Percentiles rank a stretch among this genome's conserved stretches.
Evolutionary conservation across 2,113 vertebrate genomes (phyloP).

Genomic region (Apteryx owenii): DNA sequence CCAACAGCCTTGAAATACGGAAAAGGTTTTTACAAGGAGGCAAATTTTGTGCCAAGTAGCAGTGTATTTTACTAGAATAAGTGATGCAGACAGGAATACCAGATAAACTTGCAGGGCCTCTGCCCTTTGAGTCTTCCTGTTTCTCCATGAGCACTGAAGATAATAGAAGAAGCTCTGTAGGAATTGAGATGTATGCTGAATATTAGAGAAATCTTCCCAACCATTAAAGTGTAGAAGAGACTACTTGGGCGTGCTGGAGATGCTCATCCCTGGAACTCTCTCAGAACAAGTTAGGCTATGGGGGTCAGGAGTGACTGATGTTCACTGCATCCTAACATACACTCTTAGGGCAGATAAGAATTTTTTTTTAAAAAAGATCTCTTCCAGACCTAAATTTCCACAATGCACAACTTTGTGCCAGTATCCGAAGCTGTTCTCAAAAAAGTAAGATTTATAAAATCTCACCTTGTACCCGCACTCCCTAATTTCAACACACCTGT

Average conservation of each 20-base stretch:
- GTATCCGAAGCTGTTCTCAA: not conserved
- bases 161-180: not conserved
- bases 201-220: not conserved
- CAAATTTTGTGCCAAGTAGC: not conserved
- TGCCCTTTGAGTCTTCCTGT: not conserved
- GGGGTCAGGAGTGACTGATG: not conserved
- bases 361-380: not conserved
- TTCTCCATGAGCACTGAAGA: not conserved
- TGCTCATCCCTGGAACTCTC: not conserved
- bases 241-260: not conserved
- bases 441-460: not conserved
- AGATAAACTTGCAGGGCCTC: not conserved
- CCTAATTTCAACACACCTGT: constrained; percentile 11
- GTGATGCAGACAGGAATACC: not conserved
- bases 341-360: not conserved
- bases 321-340: not conserved
- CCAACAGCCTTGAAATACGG: not conserved
- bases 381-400: not conserved
- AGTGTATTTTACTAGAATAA: not conserved
- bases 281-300: not conserved
- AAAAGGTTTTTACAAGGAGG: not conserved
- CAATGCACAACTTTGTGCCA: not conserved
- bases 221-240: not conserved
- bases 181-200: not conserved
- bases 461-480: not conserved